Base-by-base conservation (phyloP, 2,797 vertebrate genomes). In the Lerista edwardsae region DNA sequence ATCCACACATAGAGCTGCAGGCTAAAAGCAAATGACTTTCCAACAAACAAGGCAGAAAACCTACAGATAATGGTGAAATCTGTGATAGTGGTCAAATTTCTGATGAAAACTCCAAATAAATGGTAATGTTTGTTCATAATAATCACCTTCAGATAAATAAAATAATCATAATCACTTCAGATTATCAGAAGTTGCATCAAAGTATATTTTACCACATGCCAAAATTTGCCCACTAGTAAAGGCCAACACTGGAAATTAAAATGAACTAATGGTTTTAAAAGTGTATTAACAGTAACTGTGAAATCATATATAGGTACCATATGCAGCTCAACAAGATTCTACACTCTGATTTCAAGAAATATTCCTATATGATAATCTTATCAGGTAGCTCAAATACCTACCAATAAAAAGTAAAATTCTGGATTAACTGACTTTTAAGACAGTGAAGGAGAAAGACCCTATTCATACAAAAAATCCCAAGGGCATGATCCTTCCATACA, bases 1-100 rank as follows among this genome's bases (percentile, higher is more conserved):
- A 71, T 68, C 84, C 67, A 86, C 79, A 82, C 12, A 71, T 93
- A 95, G 62, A 95, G 94, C 91, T 75, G 94, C 94, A 96, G 94
- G 94, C 93, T 95, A 92, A 91, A 94, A 95, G 94, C 86, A 94
- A 93, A 95, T 96, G 96, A 97, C 96, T 97, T 97, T 97, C 96
- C 96, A 95, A 96, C 94, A 97, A 97, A 97, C 96, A 97, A 97
- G 96, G 94, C 85, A 92, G 92, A 86, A 87, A 83, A 79, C 91
- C 91, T 84, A 83, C 90, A 94, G 90, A 64, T 19, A 90, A 79
- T 87, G 80, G 87, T 84, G 83, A 84, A 78, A 94, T 87, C 91
- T 95, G 81, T 78, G 17, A 82, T 83, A 83, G 93, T 75, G 72
- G 91, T 84, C 80, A 91, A 62, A 84, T 93, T 86, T 91, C 85